Conservation (phyloP, 2,888 invertebrate genomes). For the Rhagium mordax region DNA sequence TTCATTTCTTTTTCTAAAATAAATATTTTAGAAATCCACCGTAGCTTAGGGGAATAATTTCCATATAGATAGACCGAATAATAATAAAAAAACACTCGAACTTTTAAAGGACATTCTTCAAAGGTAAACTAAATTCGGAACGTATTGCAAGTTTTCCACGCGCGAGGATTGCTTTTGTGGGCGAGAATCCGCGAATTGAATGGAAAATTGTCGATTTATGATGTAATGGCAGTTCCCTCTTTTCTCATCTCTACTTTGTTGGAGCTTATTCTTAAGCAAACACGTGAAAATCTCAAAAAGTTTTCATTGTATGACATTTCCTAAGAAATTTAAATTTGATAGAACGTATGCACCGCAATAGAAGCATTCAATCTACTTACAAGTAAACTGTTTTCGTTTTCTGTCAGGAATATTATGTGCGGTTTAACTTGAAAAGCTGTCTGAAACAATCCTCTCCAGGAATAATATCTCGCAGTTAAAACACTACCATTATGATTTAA, state of each 20-base stretch:
- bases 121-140: conserved; percentile 60
- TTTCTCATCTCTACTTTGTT: conserved; percentile 28
- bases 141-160: conserved; percentile 60
- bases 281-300: conserved; percentile 26
- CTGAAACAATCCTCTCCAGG: background rate
- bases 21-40: conserved; percentile 2
- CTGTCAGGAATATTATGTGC: background rate
- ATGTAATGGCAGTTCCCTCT: conserved; percentile 56
- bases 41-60: conserved; percentile 47
- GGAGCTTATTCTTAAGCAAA: conserved; percentile 31
- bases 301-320: conserved; percentile 28
- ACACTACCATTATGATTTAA: too few species aligned
- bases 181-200: conserved; percentile 62
- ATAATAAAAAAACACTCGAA: conserved; percentile 56
- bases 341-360: background rate
- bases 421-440: background rate
- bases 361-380: background rate
- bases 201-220: conserved; percentile 66
- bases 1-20: background rate
- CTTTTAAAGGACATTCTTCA: conserved; percentile 57
- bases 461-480: too few species aligned
- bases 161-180: conserved; percentile 61
- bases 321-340: background rate
- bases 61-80: conserved; percentile 56
- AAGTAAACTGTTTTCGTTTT: background rate